Evolutionary conservation across 35 echinoderm and acorn worm genomes (phyloP).

Genomic region (Apostichopus parvimensis): DNA sequence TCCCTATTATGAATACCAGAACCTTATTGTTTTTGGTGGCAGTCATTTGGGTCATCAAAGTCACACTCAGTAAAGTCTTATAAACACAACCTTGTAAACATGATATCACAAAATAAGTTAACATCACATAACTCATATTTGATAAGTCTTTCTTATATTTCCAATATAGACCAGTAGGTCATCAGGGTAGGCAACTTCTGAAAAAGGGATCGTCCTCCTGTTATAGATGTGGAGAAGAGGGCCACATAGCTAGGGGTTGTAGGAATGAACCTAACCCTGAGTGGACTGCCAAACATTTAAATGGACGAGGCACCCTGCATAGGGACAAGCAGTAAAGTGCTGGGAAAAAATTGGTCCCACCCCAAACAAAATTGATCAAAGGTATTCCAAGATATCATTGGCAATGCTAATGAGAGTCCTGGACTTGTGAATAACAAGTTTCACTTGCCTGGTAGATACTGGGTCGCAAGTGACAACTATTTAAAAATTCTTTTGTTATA

Average conservation of each 20-base stretch:
- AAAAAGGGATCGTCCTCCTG: not conserved
- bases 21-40: too few relatives aligned
- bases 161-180: too few relatives aligned
- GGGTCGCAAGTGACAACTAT: constrained; percentile 70
- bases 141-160: too few relatives aligned
- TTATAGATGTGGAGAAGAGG: not conserved
- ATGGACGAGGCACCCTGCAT: constrained; percentile 9
- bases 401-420: constrained; percentile 48
- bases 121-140: too few relatives aligned
- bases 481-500: constrained; percentile 23
- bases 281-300: constrained; percentile 2
- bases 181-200: too few relatives aligned
- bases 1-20: too few relatives aligned
- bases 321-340: not conserved
- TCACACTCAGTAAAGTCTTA: too few relatives aligned
- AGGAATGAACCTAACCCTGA: not conserved
- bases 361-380: constrained; percentile 1
- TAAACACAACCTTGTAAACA: too few relatives aligned
- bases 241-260: not conserved
- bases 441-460: constrained; percentile 60
- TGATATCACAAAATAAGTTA: too few relatives aligned
- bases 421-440: constrained; percentile 41
- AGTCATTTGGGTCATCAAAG: too few relatives aligned
- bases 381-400: not conserved
- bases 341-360: not conserved